phyloP scores from a whole-genome alignment of 2,797 vertebrate species.

The Sus cebifrons region DNA sequence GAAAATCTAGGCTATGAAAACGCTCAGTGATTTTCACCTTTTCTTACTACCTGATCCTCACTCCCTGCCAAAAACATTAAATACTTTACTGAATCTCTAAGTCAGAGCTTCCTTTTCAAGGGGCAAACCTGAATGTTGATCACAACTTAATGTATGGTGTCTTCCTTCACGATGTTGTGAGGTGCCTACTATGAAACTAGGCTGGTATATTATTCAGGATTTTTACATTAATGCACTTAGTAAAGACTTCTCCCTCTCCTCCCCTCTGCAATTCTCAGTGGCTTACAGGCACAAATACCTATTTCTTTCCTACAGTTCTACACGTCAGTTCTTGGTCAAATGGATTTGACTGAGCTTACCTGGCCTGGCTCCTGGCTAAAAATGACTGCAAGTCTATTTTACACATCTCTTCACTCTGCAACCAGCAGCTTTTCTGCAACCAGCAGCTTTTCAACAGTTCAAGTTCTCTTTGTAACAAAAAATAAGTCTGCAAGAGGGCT shows the following conservation, averaged over 20 bases:
- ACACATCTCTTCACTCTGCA: conserved; percentile 53
- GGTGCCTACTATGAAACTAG: not conserved
- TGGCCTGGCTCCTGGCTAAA: not conserved
- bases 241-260: not conserved
- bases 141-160: not conserved
- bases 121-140: not conserved
- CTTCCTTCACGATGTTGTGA: conserved; percentile 26
- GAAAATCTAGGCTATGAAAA: conserved; percentile 61
- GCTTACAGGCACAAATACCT: conserved; percentile 23
- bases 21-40: not conserved
- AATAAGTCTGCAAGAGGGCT: conserved; percentile 30
- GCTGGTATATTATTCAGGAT: not conserved
- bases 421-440: conserved; percentile 23
- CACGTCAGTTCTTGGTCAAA: conserved; percentile 18
- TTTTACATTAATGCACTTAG: conserved; percentile 5
- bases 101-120: conserved; percentile 22
- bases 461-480: conserved; percentile 15
- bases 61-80: conserved; percentile 15
- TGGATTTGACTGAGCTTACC: not conserved
- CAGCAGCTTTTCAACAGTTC: not conserved
- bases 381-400: conserved; percentile 23
- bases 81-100: conserved; percentile 1
- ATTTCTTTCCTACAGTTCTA: not conserved
- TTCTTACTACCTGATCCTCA: conserved; percentile 4
- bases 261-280: not conserved